A percentile compares a stretch with the other conserved stretches of the same genome.
Evolutionary conservation across 2,113 vertebrate genomes (phyloP).

Genomic region (Diadophis punctatus): DNA sequence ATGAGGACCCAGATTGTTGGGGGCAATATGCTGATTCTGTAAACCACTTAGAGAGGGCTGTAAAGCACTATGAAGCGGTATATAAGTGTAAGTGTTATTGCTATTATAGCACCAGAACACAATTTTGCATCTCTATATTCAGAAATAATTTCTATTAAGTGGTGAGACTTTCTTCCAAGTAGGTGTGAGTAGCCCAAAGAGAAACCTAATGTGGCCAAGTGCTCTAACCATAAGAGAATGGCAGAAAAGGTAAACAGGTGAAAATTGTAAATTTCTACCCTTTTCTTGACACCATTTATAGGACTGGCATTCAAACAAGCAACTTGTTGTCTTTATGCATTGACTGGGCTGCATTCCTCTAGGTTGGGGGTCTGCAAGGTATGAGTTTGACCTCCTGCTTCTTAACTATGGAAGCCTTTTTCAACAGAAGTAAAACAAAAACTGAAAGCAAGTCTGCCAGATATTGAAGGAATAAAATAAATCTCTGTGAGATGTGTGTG

Average conservation of each 20-base stretch:
- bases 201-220: background rate
- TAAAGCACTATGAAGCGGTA: background rate
- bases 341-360: background rate
- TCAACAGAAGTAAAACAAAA: background rate
- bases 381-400: background rate
- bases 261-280: background rate
- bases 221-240: background rate
- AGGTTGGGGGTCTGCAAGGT: background rate
- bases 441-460: background rate
- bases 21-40: background rate
- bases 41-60: background rate
- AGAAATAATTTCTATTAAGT: background rate
- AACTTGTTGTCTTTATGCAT: background rate
- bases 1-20: background rate
- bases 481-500: background rate
- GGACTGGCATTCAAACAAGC: background rate
- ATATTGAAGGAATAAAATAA: background rate
- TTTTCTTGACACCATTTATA: background rate
- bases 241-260: background rate
- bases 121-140: background rate
- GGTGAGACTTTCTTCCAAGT: background rate
- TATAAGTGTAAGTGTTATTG: background rate
- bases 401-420: background rate
- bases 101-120: background rate
- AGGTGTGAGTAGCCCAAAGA: background rate